Evolutionary conservation across 2,797 vertebrate species (phyloP).

Genomic region (Xenentodon cancila): DNA sequence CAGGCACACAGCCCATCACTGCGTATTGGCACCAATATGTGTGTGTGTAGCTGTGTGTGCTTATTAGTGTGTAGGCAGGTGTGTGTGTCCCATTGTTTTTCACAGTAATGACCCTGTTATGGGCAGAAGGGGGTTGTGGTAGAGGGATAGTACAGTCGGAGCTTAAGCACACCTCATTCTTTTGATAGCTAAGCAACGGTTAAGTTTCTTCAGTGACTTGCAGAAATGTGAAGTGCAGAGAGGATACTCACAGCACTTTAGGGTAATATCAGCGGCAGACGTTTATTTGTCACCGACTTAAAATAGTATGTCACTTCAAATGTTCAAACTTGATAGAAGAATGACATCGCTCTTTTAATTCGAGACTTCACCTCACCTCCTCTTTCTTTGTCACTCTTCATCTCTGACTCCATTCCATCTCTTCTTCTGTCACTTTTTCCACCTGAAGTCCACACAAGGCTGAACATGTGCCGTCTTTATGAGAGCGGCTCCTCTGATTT

Average conservation of each 20-base stretch:
- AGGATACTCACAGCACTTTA: constrained; percentile 30
- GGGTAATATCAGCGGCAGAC: constrained; percentile 46
- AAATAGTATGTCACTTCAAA: constrained; percentile 70
- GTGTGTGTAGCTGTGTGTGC: constrained; percentile 18
- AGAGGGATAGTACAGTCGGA: constrained; percentile 26
- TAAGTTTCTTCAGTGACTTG: constrained; percentile 52
- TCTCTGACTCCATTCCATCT: neutral
- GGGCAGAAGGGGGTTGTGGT: neutral
- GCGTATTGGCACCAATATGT: constrained; percentile 38
- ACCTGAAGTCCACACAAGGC: constrained; percentile 33
- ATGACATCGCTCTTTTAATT: constrained; percentile 42
- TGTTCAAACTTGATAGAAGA: constrained; percentile 39
- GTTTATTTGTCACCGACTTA: constrained; percentile 65
- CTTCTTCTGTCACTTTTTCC: constrained; percentile 40
- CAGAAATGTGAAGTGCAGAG: constrained; percentile 32
- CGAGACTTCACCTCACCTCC: constrained; percentile 21
- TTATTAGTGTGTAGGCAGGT: constrained; percentile 5
- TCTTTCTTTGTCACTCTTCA: constrained; percentile 25
- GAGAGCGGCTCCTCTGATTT: constrained; percentile 31
- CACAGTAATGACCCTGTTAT: constrained; percentile 55
- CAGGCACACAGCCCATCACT: constrained; percentile 52
- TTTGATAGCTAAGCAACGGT: constrained; percentile 57
- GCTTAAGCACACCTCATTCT: constrained; percentile 44
- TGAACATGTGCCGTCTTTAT: constrained; percentile 40
- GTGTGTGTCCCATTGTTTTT: constrained; percentile 22